Percentiles rank a stretch among this genome's conserved stretches.
Conservation (phyloP, 2,113 vertebrate species). For the Gorsachius goisagi region DNA sequence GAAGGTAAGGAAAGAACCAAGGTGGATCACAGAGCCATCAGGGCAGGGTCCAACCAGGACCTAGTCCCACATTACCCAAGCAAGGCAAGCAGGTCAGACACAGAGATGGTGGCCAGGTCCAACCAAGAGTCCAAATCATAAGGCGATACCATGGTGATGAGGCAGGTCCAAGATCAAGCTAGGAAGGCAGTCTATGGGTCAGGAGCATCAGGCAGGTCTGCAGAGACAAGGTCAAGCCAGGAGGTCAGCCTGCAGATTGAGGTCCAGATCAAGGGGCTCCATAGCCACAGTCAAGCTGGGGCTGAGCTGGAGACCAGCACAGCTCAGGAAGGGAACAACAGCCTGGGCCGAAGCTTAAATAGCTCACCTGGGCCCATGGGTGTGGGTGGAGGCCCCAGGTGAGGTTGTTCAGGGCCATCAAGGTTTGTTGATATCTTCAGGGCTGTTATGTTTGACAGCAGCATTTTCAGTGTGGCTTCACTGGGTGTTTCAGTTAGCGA, state of each 20-base stretch:
- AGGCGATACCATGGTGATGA: fast-evolving
- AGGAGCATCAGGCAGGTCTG: not conserved
- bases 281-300: not conserved
- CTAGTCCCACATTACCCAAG: not conserved
- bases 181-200: not conserved
- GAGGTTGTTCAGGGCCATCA: not conserved
- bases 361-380: not conserved
- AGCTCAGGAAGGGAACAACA: fast-evolving
- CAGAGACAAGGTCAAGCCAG: not conserved
- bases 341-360: not conserved
- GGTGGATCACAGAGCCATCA: not conserved
- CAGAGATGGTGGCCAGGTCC: not conserved
- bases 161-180: not conserved
- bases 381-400: not conserved
- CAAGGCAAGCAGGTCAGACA: not conserved
- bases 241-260: not conserved
- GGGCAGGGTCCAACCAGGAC: not conserved
- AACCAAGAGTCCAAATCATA: not conserved
- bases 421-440: not conserved
- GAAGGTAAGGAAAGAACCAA: not conserved
- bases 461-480: not conserved
- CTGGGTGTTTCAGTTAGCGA: not conserved
- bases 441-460: not conserved
- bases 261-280: no score
- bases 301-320: not conserved